phyloP scores from a whole-genome alignment of 2,888 invertebrate species.

The Pyrocoelia pectoralis region DNA sequence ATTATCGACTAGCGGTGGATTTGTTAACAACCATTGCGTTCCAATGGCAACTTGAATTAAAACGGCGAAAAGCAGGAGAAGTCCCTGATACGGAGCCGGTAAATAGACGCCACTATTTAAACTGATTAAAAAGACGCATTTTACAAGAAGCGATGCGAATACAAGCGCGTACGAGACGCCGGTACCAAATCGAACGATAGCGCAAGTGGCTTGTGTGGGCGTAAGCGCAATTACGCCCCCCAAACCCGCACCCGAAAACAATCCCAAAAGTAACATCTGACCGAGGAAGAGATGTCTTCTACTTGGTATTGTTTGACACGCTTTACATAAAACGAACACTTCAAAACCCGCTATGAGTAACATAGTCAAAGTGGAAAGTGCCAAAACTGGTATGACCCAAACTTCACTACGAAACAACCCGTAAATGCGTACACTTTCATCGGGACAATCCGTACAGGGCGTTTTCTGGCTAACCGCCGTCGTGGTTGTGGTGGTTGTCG shows the following conservation, averaged over 20 bases:
- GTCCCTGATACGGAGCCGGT: slow-evolving; percentile 90
- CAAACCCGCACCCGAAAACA: slow-evolving; percentile 82
- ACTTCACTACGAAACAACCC: slow-evolving; percentile 72
- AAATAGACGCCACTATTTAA: slow-evolving; percentile 91
- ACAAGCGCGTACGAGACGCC: slow-evolving; percentile 86
- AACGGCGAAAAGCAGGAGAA: slow-evolving; percentile 89
- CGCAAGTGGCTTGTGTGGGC: slow-evolving; percentile 82
- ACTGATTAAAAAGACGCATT: slow-evolving; percentile 92
- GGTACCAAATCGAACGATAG: slow-evolving; percentile 81
- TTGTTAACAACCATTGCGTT: slow-evolving; percentile 83
- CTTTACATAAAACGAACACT: slow-evolving; percentile 86
- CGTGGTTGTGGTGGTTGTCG: slow-evolving; percentile 49
- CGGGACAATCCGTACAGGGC: slow-evolving; percentile 52
- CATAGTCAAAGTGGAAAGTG: slow-evolving; percentile 85
- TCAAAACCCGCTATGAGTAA: slow-evolving; percentile 87
- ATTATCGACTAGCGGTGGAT: slow-evolving; percentile 71
- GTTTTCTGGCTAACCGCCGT: slow-evolving; percentile 53
- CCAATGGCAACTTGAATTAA: slow-evolving; percentile 89
- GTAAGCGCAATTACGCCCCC: slow-evolving; percentile 81
- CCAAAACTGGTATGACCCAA: slow-evolving; percentile 91
- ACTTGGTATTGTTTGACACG: slow-evolving; percentile 83
- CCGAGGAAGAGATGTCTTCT: slow-evolving; percentile 87
- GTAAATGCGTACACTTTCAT: slow-evolving; percentile 44
- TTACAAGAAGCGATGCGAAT: slow-evolving; percentile 90
- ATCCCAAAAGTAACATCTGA: slow-evolving; percentile 83